Conservation (phyloP, 2,797 vertebrate species). For the Hemitrygon akajei region DNA sequence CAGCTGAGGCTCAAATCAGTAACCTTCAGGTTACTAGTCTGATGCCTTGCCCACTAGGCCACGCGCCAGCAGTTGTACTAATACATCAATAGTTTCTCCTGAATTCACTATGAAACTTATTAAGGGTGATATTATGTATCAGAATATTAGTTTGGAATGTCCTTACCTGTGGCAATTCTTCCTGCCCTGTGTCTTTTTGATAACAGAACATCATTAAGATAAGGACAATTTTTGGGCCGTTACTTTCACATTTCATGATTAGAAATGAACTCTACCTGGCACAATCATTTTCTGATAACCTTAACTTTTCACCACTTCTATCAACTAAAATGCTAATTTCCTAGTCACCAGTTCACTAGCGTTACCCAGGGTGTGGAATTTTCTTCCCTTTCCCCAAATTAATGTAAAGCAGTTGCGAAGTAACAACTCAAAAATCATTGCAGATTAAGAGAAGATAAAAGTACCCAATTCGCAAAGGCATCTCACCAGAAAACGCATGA, state of each 20-base stretch:
- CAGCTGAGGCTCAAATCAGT: too few species aligned
- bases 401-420: background rate
- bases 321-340: background rate
- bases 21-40: too few species aligned
- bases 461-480: background rate
- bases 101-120: background rate
- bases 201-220: background rate
- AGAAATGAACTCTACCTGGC: too few species aligned
- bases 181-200: background rate
- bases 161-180: background rate
- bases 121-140: background rate
- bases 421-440: background rate
- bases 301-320: background rate
- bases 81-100: background rate
- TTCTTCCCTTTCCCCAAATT: background rate
- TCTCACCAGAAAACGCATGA: background rate
- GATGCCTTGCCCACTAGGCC: too few species aligned
- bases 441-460: background rate
- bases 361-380: background rate
- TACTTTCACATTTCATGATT: background rate
- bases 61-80: too few species aligned
- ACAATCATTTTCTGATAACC: background rate
- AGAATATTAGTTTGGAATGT: background rate
- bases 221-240: background rate
- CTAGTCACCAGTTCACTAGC: background rate